Conservation (phyloP, 2,797 vertebrate species). For the Typhlichthys subterraneus region DNA sequence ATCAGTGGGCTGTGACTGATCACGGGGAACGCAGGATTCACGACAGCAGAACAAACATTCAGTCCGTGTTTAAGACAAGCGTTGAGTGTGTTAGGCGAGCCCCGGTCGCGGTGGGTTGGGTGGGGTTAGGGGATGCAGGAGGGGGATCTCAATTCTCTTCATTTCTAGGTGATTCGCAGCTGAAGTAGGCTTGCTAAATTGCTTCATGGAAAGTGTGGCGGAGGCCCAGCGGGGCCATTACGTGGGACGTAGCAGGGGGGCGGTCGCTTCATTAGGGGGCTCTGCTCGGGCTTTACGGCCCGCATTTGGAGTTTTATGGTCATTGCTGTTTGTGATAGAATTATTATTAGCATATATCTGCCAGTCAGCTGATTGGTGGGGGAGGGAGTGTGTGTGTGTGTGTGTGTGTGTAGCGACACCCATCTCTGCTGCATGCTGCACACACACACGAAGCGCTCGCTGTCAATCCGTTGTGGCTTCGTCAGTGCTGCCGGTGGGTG, state of each 20-base stretch:
- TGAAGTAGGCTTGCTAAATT: slow-evolving; percentile 72
- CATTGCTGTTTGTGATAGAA: slow-evolving; percentile 71
- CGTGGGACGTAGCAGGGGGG: slow-evolving; percentile 61
- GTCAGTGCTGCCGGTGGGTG: slow-evolving; percentile 8
- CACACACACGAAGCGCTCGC: too few relatives aligned
- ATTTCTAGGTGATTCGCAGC: slow-evolving; percentile 74
- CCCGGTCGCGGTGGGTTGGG: neutral
- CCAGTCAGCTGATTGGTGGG: slow-evolving; percentile 54
- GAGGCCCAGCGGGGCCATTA: slow-evolving; percentile 64
- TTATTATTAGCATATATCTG: slow-evolving; percentile 67
- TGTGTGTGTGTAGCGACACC: neutral
- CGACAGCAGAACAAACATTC: slow-evolving; percentile 15
- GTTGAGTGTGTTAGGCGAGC: neutral
- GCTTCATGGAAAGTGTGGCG: slow-evolving; percentile 71
- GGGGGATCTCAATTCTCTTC: slow-evolving; percentile 49
- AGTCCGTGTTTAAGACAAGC: neutral
- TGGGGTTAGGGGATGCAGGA: neutral
- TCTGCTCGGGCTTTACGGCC: slow-evolving; percentile 65
- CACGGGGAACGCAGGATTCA: slow-evolving; percentile 61
- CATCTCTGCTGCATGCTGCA: slow-evolving; percentile 20
- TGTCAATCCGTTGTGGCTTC: neutral
- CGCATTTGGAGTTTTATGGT: slow-evolving; percentile 74
- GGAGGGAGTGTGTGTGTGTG: slow-evolving; percentile 25
- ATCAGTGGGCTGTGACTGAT: slow-evolving; percentile 58
- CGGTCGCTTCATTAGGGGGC: slow-evolving; percentile 70